These are phyloP conservation scores for Dryadula phaetusa DNA, from an alignment of 2,888 invertebrate genomes.

Conservation along the genomic window DNA sequence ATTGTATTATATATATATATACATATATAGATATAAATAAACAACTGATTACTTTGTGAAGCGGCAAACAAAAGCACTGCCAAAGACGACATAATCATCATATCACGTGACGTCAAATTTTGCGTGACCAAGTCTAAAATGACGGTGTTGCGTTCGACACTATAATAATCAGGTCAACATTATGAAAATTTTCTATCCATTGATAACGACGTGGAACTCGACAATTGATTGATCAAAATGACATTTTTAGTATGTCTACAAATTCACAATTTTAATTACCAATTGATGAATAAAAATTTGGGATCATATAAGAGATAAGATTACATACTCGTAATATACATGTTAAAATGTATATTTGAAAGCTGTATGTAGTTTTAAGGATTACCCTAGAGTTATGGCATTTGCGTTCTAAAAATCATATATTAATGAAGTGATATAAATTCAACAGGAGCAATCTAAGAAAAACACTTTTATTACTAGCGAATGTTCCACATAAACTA, in stretches of 20 bases:
- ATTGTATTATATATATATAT: constrained; percentile 12
- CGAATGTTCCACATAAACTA: neutral
- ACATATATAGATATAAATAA: neutral
- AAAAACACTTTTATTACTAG: constrained; percentile 8
- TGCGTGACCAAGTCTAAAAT: constrained; percentile 40
- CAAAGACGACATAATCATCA: constrained; percentile 38
- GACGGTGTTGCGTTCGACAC: constrained; percentile 35
- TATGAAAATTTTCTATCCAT: constrained; percentile 32
- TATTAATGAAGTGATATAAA: constrained; percentile 8
- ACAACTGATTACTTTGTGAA: constrained; percentile 43
- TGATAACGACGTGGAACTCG: constrained; percentile 28
- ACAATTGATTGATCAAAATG: too few relatives aligned
- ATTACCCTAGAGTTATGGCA: too few relatives aligned
- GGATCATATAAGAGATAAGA: too few relatives aligned
- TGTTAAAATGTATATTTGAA: too few relatives aligned
- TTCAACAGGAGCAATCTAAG: constrained; percentile 10
- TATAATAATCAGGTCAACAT: constrained; percentile 32
- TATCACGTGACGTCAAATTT: constrained; percentile 42
- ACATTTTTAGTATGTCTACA: too few relatives aligned
- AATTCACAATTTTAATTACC: too few relatives aligned
- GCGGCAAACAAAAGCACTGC: constrained; percentile 13
- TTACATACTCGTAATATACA: too few relatives aligned
- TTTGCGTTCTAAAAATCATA: neutral
- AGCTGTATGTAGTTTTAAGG: too few relatives aligned
- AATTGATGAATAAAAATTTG: too few relatives aligned